phyloP scores from a whole-genome alignment of 2,888 invertebrate species.

The Gymnoscelis rufifasciata region DNA sequence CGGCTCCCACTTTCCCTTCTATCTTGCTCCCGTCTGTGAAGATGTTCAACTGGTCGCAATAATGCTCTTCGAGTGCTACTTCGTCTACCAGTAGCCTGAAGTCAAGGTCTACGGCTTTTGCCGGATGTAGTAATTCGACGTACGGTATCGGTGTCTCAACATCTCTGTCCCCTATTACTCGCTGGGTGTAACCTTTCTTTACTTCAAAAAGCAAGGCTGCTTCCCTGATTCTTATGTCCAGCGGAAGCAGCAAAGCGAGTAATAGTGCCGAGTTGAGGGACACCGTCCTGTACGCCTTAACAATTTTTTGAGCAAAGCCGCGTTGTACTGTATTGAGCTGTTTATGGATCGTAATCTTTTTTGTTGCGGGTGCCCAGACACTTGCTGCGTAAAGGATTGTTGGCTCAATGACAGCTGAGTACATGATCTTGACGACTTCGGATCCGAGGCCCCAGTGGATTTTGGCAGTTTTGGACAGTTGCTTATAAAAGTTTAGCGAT shows the following conservation, averaged over 20 bases:
- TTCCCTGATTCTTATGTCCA: no score
- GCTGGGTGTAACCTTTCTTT: not conserved
- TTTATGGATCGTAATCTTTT: not conserved
- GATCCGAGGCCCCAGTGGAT: not conserved
- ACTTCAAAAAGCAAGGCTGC: no score
- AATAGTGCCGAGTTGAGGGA: not conserved
- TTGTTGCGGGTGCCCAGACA: not conserved
- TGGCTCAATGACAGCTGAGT: not conserved
- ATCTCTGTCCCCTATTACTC: not conserved
- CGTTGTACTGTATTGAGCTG: not conserved
- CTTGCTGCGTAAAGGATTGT: not conserved
- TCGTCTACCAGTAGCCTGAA: not conserved
- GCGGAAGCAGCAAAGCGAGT: not conserved
- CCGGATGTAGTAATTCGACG: not conserved
- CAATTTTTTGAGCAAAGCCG: not conserved
- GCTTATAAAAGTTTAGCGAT: not conserved
- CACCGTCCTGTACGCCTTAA: not conserved
- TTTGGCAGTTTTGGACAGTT: not conserved
- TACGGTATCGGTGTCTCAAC: not conserved
- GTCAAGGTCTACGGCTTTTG: not conserved
- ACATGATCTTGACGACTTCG: not conserved
- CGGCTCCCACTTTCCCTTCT: constrained; percentile 4
- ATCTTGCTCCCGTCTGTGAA: constrained; percentile 4
- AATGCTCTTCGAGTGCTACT: not conserved
- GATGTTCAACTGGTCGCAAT: not conserved